Percentiles rank a stretch among this genome's conserved stretches.
phyloP scores from a whole-genome alignment of 2,113 vertebrate species.

The Ia io region DNA sequence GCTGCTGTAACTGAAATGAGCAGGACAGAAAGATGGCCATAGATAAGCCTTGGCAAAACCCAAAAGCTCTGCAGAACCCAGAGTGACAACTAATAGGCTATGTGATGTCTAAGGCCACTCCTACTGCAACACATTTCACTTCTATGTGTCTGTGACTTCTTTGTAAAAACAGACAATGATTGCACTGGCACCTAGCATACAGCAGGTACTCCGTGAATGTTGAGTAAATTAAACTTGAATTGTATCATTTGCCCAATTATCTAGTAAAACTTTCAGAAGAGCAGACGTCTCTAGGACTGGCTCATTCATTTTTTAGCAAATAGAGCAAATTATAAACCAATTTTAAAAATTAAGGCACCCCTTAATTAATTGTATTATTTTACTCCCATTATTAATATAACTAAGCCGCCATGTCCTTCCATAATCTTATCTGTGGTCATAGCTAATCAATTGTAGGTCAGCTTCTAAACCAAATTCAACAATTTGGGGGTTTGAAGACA shows the following conservation, averaged over 20 bases:
- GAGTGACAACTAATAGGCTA: not conserved
- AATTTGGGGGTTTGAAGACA: not conserved
- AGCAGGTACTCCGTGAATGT: not conserved
- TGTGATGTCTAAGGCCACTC: not conserved
- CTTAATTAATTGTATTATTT: not conserved
- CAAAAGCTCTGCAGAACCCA: not conserved
- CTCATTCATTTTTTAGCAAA: not conserved
- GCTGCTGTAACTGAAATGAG: not conserved
- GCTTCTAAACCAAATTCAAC: not conserved
- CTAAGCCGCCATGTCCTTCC: not conserved
- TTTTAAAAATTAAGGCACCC: not conserved
- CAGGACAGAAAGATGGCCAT: not conserved
- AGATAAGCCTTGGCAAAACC: not conserved
- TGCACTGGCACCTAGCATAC: not conserved
- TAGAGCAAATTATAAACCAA: not conserved
- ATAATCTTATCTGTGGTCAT: not conserved
- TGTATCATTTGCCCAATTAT: not conserved
- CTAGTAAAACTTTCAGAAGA: conserved; percentile 15
- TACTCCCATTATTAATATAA: not conserved
- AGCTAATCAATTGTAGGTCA: not conserved
- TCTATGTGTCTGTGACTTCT: not conserved
- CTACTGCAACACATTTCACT: not conserved
- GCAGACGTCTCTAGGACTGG: not conserved
- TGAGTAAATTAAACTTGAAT: conserved; percentile 18
- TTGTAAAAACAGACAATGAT: not conserved